phyloP scores from a whole-genome alignment of 2,888 invertebrate genomes.

The Aradus depressus region DNA sequence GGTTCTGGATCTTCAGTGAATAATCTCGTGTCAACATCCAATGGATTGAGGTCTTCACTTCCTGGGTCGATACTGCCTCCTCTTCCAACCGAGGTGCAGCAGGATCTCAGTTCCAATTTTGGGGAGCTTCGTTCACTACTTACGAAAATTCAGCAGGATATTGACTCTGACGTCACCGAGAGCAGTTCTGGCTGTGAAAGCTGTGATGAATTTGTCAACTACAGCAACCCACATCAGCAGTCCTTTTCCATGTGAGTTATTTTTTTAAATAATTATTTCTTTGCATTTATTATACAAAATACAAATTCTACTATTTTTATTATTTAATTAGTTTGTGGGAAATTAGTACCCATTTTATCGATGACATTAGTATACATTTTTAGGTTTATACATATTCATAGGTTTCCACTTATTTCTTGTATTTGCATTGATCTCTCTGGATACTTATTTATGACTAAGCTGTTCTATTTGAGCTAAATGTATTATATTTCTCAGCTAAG shows the following conservation, averaged over 20 bases:
- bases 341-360: no score
- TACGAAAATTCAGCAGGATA: conserved; percentile 57
- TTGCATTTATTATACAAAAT: no score
- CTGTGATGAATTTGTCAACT: conserved; percentile 74
- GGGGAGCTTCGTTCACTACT: conserved; percentile 63
- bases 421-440: no score
- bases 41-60: conserved; percentile 24
- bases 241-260: conserved; percentile 64
- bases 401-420: no score
- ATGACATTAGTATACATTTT: no score
- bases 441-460: no score
- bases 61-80: conserved; percentile 26
- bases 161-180: conserved; percentile 88
- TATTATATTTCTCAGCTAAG: no score
- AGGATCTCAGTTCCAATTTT: conserved; percentile 57
- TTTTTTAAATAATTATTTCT: conserved; percentile 8
- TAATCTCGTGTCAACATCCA: conserved; percentile 16
- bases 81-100: conserved; percentile 30
- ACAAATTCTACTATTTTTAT: conserved; percentile 7
- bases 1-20: conserved; percentile 40
- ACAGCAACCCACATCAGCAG: conserved; percentile 60
- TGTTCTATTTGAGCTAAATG: no score
- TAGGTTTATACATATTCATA: no score
- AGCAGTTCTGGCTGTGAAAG: conserved; percentile 91
- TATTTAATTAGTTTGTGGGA: no score